A percentile compares a stretch with the other conserved stretches of the same genome.
Conservation (phyloP, 2,888 invertebrate species). For the Molorchus minor region DNA sequence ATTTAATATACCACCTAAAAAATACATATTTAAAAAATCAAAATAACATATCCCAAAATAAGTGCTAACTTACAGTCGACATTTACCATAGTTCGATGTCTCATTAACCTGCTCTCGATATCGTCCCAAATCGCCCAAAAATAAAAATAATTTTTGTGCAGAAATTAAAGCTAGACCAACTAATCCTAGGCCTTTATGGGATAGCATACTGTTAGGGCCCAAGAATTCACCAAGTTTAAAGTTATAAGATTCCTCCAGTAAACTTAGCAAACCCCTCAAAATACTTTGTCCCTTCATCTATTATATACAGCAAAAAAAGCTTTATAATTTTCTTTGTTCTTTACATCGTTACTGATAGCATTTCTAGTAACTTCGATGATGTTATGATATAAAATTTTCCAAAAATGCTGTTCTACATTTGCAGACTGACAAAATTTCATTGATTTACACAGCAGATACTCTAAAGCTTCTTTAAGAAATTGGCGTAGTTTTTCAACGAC, state of each 20-base stretch:
- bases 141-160: constrained; percentile 87
- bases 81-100: constrained; percentile 81
- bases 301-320: constrained; percentile 72
- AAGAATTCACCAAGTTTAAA: constrained; percentile 74
- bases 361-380: constrained; percentile 85
- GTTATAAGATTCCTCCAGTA: constrained; percentile 78
- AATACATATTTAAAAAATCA: constrained; percentile 21
- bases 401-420: constrained; percentile 89
- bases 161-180: constrained; percentile 82
- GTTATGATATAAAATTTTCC: constrained; percentile 90
- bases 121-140: constrained; percentile 90
- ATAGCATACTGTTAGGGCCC: constrained; percentile 67
- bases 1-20: constrained; percentile 87
- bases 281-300: constrained; percentile 80
- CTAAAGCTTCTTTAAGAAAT: constrained; percentile 74
- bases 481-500: constrained; percentile 69
- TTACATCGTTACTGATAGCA: constrained; percentile 69
- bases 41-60: not conserved
- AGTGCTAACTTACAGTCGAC: constrained; percentile 70
- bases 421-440: constrained; percentile 87
- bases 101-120: constrained; percentile 88
- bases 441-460: constrained; percentile 76
- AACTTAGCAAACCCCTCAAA: constrained; percentile 78
- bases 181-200: constrained; percentile 72
- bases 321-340: constrained; percentile 72